Conservation (phyloP, 2,888 invertebrate genomes). For the Heliconius sara region DNA sequence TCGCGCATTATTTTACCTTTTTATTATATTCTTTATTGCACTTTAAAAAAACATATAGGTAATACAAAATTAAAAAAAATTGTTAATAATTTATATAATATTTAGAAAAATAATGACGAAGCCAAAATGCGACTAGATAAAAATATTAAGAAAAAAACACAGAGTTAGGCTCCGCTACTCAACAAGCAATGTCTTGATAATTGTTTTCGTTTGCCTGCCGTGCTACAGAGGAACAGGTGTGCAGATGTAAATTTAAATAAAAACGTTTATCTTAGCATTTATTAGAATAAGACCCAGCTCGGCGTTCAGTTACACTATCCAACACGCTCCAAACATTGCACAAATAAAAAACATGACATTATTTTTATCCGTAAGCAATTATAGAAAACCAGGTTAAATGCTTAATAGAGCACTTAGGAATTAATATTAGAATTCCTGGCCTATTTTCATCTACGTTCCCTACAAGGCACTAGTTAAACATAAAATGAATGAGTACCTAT, state of each 20-base stretch:
- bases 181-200: too few species aligned
- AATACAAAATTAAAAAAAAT: too few species aligned
- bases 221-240: too few species aligned
- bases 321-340: too few species aligned
- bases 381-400: neutral
- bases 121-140: neutral
- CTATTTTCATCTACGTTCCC: neutral
- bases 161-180: too few species aligned
- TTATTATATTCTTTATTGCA: too few species aligned
- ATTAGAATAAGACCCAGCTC: too few species aligned
- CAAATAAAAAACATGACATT: neutral
- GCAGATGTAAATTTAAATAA: too few species aligned
- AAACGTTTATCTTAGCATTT: too few species aligned
- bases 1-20: neutral
- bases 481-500: neutral
- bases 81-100: neutral
- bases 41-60: too few species aligned
- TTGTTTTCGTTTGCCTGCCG: too few species aligned
- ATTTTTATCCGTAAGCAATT: neutral
- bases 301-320: too few species aligned
- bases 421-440: neutral
- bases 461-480: neutral
- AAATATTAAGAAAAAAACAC: neutral
- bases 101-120: neutral
- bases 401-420: neutral